phyloP scores from a whole-genome alignment of 2,797 vertebrate species.

The Acanthiza pusilla region DNA sequence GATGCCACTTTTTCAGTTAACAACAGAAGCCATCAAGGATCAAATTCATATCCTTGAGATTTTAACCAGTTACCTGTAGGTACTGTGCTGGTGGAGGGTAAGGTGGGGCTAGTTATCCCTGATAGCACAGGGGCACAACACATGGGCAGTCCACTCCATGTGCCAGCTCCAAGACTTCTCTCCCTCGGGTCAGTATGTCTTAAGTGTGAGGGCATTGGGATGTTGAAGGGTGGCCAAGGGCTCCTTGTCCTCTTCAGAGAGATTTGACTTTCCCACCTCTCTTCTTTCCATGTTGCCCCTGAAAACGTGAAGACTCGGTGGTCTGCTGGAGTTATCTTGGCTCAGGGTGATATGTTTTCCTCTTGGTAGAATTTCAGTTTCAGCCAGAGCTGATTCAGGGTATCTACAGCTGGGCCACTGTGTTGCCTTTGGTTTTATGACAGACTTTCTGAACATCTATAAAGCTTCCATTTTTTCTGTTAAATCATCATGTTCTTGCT shows the following conservation, averaged over 20 bases:
- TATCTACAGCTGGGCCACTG: neutral
- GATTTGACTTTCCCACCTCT: neutral
- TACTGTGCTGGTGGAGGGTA: neutral
- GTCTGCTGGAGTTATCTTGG: neutral
- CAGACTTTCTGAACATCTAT: neutral
- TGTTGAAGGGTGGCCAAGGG: neutral
- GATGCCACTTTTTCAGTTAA: neutral
- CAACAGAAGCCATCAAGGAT: neutral
- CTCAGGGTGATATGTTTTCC: neutral
- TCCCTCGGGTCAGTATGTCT: neutral
- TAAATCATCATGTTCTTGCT: neutral
- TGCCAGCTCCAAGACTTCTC: neutral
- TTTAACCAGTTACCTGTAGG: neutral
- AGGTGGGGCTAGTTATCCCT: neutral
- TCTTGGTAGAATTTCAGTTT: neutral
- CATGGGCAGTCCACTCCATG: neutral
- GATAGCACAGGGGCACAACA: accelerated
- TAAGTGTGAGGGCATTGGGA: neutral
- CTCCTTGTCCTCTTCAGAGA: neutral
- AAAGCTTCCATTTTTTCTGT: neutral
- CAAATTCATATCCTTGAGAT: neutral
- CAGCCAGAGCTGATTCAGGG: neutral
- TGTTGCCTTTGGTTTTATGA: neutral
- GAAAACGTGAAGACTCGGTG: neutral
- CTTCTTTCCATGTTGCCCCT: neutral